Conservation (phyloP, 2,797 vertebrate genomes). For the Fundulus diaphanus region DNA sequence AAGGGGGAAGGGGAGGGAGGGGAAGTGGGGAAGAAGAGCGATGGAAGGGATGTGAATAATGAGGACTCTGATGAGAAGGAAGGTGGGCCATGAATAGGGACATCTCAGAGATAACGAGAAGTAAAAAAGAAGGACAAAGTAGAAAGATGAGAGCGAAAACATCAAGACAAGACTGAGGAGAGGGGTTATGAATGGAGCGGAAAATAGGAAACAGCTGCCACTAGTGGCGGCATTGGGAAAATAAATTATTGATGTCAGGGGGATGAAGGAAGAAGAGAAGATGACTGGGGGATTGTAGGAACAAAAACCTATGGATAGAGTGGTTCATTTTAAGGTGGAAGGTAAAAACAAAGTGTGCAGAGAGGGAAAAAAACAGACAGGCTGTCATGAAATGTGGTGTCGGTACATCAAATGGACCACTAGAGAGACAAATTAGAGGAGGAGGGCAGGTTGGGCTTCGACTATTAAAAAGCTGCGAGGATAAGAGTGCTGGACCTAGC, state of each 20-base stretch:
- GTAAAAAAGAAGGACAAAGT: conserved; percentile 12
- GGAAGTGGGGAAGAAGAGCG: conserved; percentile 13
- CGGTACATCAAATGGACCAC: conserved; percentile 39
- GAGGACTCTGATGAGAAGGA: conserved; percentile 71
- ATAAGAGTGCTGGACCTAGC: conserved; percentile 45
- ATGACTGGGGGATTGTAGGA: conserved; percentile 37
- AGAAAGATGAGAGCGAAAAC: conserved; percentile 2
- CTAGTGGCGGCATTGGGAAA: conserved; percentile 63
- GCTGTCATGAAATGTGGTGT: conserved; percentile 35
- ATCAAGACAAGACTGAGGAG: conserved; percentile 11
- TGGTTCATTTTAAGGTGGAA: conserved; percentile 25
- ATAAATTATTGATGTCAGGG: conserved; percentile 55
- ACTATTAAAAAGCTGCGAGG: conserved; percentile 44
- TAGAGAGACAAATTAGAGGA: conserved; percentile 48
- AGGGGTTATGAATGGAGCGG: conserved; percentile 51
- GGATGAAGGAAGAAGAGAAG: conserved; percentile 15
- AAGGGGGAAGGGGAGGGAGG: conserved; percentile 18
- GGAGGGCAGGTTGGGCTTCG: conserved; percentile 43
- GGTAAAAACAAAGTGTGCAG: not conserved
- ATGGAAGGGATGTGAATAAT: conserved; percentile 56
- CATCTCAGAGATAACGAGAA: conserved; percentile 41
- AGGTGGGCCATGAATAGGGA: conserved; percentile 57
- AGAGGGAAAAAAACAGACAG: conserved; percentile 24
- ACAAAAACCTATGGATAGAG: conserved; percentile 18
- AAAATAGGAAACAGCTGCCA: conserved; percentile 66